Percentiles rank a stretch among this genome's conserved stretches.
Conservation (phyloP, 1,140 invertebrate species). For the Penaeus chinensis region DNA sequence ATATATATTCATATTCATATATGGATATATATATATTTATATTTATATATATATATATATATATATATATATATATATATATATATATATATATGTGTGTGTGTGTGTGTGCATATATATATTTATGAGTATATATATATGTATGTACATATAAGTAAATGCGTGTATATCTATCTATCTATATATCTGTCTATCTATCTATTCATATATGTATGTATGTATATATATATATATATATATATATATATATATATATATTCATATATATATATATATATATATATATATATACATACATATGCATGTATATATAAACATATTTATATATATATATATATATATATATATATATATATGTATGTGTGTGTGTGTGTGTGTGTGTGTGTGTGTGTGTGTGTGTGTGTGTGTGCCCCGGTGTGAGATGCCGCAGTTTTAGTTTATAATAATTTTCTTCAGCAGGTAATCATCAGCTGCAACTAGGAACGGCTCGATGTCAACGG, state of each 20-base stretch:
- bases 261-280: too few relatives aligned
- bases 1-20: not conserved
- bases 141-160: not conserved
- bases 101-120: not conserved
- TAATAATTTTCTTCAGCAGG: too few relatives aligned
- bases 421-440: not conserved
- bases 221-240: too few relatives aligned
- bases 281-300: too few relatives aligned
- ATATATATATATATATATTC: too few relatives aligned
- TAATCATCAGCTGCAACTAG: too few relatives aligned
- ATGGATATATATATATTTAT: constrained; percentile 4
- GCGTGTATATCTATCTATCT: too few relatives aligned
- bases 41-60: not conserved
- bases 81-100: constrained; percentile 2
- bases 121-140: constrained; percentile 7
- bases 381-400: not conserved
- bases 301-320: too few relatives aligned
- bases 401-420: not conserved
- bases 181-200: too few relatives aligned
- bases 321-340: constrained; percentile 16
- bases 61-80: constrained; percentile 1
- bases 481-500: too few relatives aligned
- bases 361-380: not conserved
- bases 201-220: too few relatives aligned
- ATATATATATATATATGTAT: constrained; percentile 18